Base-by-base conservation (phyloP, 2,888 invertebrate genomes). In the Cacoxenus indagator region DNA sequence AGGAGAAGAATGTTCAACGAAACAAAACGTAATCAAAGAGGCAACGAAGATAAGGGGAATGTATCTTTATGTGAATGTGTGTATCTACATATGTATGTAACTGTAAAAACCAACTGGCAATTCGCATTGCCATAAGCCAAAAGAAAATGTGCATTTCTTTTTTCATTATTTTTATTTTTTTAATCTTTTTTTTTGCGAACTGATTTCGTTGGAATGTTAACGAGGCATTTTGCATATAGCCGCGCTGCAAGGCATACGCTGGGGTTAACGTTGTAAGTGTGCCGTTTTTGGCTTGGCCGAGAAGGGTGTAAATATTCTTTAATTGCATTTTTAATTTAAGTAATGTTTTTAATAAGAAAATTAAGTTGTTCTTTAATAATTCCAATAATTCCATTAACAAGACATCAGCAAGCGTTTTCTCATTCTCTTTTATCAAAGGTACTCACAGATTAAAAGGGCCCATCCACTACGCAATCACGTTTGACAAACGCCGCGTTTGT, bases 1-100 rank as follows among this genome's bases (percentile, higher is more conserved):
- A 46, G 24, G n/a, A 14, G 45, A 68, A 19, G 8, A 67, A 68
- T 48, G 31, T 37, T 37, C 37, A 61, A 14, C 6, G n/a, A 57
- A 54, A 57, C 26, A 62, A 67, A 67, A 68, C 71, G 71, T 68
- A 71, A 73, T 65, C 61, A 55, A 62, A 64, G 70, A 71, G 71
- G 70, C 72, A n/a, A n/a, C n/a, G n/a, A n/a, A n/a, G n/a, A n/a
- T n/a, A n/a, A n/a, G n/a, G n/a, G n/a, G n/a, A n/a, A n/a, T n/a
- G n/a, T n/a, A n/a, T n/a, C n/a, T n/a, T n/a, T 51, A 51, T 51
- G 19, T 9, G 37, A 14, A 37, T 37, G 14, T 37, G 14, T 37
- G 37, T 17, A 51, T 22, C 4, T 19, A 17, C 17, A 51, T 22
- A 51, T 22, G 22, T 4, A 37, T 37, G 2, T 37, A 5, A 2